Conservation (phyloP, 1,140 invertebrate species). For the Ptiloglossa arizonensis region DNA sequence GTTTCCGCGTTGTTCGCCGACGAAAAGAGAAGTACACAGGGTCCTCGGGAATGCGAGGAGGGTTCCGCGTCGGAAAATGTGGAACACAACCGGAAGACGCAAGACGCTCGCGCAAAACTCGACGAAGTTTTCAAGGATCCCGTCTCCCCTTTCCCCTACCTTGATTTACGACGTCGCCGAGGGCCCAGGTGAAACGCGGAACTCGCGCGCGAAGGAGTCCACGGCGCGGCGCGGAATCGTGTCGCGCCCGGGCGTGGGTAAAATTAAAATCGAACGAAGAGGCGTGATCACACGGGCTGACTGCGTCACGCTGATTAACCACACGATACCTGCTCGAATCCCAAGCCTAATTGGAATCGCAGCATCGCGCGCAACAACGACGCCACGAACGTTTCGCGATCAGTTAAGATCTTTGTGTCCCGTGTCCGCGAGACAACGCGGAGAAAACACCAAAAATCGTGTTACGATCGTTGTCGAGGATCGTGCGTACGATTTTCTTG, state of each 20-base stretch:
- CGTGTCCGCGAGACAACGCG: too few species aligned
- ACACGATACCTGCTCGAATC: slow-evolving; percentile 16
- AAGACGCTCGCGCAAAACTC: slow-evolving; percentile 12
- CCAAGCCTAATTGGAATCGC: slow-evolving; percentile 1
- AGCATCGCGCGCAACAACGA: neutral
- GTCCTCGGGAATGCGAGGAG: neutral
- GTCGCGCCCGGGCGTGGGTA: neutral
- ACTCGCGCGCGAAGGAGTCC: slow-evolving; percentile 10
- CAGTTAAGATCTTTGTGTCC: neutral
- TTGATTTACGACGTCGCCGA: slow-evolving; percentile 48
- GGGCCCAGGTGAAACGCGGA: slow-evolving; percentile 30
- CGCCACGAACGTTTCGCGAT: too few species aligned
- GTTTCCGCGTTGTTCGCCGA: neutral
- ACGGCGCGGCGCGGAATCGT: neutral
- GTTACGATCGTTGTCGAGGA: too few species aligned
- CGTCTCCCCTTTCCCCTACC: too few species aligned
- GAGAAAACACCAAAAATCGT: too few species aligned
- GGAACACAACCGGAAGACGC: slow-evolving; percentile 4
- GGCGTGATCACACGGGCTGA: neutral
- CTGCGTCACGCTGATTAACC: slow-evolving; percentile 26
- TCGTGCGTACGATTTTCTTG: too few species aligned
- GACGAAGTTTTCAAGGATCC: slow-evolving; percentile 44
- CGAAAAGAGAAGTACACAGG: slow-evolving; percentile 24
- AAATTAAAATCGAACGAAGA: neutral
- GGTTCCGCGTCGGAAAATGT: slow-evolving; percentile 11